Evolutionary conservation across 2,797 vertebrate genomes (phyloP).

Genomic region (Malurus splendens): DNA sequence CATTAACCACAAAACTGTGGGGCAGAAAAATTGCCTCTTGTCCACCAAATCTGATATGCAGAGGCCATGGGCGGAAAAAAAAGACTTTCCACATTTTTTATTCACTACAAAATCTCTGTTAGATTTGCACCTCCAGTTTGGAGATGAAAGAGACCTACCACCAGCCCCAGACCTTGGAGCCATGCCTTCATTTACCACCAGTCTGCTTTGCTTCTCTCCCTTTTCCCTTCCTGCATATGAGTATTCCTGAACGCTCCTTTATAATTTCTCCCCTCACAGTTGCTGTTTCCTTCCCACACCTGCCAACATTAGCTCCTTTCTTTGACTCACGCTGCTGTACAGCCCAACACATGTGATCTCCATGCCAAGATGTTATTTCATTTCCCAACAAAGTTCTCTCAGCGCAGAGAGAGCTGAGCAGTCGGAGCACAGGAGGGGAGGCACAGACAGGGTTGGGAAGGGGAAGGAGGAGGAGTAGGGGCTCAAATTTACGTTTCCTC

Average conservation of each 20-base stretch:
- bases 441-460: not conserved
- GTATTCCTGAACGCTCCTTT: conserved; percentile 28
- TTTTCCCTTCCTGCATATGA: not conserved
- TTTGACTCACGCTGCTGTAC: conserved; percentile 37
- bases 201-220: not conserved
- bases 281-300: conserved; percentile 59
- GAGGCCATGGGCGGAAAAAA: not conserved
- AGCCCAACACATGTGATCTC: conserved; percentile 42
- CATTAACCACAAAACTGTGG: not conserved
- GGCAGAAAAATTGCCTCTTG: not conserved
- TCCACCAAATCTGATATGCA: not conserved
- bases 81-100: not conserved
- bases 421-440: not conserved
- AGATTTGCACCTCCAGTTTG: not conserved
- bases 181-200: conserved; percentile 39
- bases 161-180: not conserved
- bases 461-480: not conserved
- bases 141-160: not conserved
- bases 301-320: conserved; percentile 57
- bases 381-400: conserved; percentile 17
- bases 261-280: conserved; percentile 54
- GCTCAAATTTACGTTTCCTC: not conserved
- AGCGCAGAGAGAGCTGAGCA: not conserved
- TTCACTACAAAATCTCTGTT: not conserved
- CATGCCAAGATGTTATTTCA: conserved; percentile 32